Conservation (phyloP, 2,113 vertebrate species). For the Fregata magnificens region DNA sequence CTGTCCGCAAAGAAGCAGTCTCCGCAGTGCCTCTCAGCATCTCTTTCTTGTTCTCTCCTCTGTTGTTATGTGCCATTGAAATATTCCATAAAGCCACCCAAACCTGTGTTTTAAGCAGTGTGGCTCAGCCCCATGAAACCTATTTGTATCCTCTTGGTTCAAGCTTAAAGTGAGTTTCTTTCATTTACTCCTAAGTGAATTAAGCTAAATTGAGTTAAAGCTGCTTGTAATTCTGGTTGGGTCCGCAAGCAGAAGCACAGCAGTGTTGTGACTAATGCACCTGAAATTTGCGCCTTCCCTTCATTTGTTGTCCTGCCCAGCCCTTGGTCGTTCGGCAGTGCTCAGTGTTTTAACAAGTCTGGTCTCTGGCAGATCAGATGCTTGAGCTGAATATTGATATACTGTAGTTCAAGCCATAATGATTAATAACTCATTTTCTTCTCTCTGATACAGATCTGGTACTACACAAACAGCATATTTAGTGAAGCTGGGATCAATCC, state of each 20-base stretch:
- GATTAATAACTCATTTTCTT: background rate
- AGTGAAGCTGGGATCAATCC: slow-evolving; percentile 78
- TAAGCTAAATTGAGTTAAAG: slow-evolving; percentile 1
- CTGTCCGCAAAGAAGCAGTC: background rate
- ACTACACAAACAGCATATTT: slow-evolving; percentile 93
- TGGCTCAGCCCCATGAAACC: background rate
- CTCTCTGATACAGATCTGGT: slow-evolving; percentile 85
- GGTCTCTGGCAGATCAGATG: background rate
- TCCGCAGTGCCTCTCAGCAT: background rate
- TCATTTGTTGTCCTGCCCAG: background rate
- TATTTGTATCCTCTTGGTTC: background rate
- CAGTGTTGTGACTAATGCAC: background rate
- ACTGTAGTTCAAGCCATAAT: background rate
- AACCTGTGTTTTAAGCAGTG: background rate
- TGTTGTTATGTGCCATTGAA: background rate
- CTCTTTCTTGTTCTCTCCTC: background rate
- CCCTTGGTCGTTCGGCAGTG: accelerated
- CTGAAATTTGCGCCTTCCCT: background rate
- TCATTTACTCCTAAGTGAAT: slow-evolving; percentile 4
- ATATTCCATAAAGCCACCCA: background rate
- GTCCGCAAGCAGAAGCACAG: background rate
- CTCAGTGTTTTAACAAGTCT: background rate
- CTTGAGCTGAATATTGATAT: background rate
- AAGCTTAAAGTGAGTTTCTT: slow-evolving; percentile 1
- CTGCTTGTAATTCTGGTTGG: slow-evolving; percentile 6